phyloP scores from a whole-genome alignment of 2,797 vertebrate genomes.

The Allobates femoralis region DNA sequence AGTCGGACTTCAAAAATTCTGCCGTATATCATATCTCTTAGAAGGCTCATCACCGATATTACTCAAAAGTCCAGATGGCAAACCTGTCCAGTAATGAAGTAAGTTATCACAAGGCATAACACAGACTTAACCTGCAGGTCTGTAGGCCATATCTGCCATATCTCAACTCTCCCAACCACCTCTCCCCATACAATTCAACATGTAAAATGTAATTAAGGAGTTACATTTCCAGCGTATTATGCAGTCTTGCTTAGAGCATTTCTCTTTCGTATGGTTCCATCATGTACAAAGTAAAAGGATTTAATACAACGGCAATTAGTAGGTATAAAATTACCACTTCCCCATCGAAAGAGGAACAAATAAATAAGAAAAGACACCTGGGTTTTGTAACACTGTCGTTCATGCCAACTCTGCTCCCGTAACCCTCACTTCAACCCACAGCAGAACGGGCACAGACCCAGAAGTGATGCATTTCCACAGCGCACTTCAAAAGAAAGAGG shows the following conservation, averaged over 20 bases:
- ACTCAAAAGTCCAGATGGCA: not conserved
- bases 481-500: slow-evolving; percentile 44
- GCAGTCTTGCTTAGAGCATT: not conserved
- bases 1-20: not conserved
- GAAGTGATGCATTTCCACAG: slow-evolving; percentile 54
- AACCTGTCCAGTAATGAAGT: not conserved
- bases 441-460: slow-evolving; percentile 33
- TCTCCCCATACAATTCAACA: not conserved
- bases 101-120: not conserved
- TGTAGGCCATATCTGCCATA: not conserved
- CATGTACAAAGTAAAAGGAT: not conserved
- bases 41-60: not conserved
- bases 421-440: not conserved
- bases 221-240: not conserved
- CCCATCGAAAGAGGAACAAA: slow-evolving; percentile 18
- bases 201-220: not conserved
- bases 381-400: not conserved
- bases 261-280: not conserved
- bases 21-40: not conserved
- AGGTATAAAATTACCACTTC: slow-evolving; percentile 37
- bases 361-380: slow-evolving; percentile 9
- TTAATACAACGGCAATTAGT: not conserved
- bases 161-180: not conserved
- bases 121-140: not conserved
- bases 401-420: slow-evolving; percentile 20